These are phyloP conservation scores for Onthophagus sagittarius DNA, from an alignment of 2,888 invertebrate genomes.

Conservation along the genomic window DNA sequence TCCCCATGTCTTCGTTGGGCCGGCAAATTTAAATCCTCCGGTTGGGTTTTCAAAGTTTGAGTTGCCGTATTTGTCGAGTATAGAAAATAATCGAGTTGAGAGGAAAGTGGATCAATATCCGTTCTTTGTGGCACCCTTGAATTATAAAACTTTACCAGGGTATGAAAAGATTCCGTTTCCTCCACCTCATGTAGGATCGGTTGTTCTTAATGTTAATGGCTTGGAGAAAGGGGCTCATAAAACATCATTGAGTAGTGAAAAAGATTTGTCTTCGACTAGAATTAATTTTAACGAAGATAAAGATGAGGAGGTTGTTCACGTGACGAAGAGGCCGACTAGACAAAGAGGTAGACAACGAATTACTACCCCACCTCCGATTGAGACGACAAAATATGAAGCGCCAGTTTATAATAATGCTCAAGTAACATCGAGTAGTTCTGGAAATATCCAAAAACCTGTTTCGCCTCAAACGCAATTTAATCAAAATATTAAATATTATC, in stretches of 20 bases:
- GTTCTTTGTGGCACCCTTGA: constrained; percentile 82
- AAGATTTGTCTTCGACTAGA: not conserved
- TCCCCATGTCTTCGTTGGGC: constrained; percentile 79
- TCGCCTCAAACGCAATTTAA: constrained; percentile 1
- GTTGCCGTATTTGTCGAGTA: constrained; percentile 73
- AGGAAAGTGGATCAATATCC: constrained; percentile 71
- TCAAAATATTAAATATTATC: constrained; percentile 2
- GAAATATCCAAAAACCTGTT: not conserved
- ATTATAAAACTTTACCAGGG: constrained; percentile 78
- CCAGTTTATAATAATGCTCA: too few species aligned
- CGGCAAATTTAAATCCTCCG: constrained; percentile 67
- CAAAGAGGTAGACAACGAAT: constrained; percentile 17
- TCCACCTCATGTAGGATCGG: constrained; percentile 82
- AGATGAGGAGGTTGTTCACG: not conserved
- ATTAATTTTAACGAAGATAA: not conserved
- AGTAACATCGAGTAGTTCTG: not conserved
- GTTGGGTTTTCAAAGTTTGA: constrained; percentile 75
- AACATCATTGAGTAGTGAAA: not conserved
- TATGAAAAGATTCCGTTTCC: constrained; percentile 84
- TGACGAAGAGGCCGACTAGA: constrained; percentile 12
- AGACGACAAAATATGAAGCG: not conserved
- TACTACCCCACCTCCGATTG: not conserved
- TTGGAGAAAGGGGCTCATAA: not conserved
- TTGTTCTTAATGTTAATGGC: constrained; percentile 52
- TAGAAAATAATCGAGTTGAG: constrained; percentile 64